Evolutionary conservation across 2,113 vertebrate species (phyloP).

Genomic region (Pelecanoides urinatrix): DNA sequence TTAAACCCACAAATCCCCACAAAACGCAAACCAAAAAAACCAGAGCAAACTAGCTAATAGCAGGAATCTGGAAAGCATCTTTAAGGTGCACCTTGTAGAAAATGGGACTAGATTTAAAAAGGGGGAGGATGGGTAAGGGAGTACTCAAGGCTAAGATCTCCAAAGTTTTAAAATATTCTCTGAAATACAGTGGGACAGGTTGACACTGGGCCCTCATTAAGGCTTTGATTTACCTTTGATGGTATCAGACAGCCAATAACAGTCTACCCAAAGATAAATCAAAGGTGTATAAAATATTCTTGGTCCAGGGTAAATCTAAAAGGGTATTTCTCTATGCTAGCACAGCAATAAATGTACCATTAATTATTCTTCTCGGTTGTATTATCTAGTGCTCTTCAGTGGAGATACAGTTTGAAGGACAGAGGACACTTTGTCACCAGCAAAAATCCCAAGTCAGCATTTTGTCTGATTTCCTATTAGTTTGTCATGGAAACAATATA

Average conservation of each 20-base stretch:
- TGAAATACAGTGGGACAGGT: background rate
- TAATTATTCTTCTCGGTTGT: background rate
- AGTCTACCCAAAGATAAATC: constrained; percentile 9
- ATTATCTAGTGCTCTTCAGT: background rate
- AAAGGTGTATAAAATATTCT: background rate
- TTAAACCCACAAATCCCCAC: background rate
- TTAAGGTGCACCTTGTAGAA: background rate
- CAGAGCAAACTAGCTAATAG: background rate
- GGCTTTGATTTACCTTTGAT: constrained; percentile 11
- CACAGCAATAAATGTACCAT: background rate
- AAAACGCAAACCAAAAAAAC: background rate
- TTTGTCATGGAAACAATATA: background rate
- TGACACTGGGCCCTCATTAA: background rate
- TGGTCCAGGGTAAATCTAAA: background rate
- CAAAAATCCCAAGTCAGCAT: background rate
- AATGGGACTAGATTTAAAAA: background rate
- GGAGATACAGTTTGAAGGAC: constrained; percentile 25
- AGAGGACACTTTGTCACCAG: background rate
- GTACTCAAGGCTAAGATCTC: background rate
- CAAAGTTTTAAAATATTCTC: background rate
- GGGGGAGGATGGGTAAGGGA: background rate
- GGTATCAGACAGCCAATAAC: background rate
- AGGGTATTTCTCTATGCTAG: background rate
- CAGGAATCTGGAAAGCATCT: background rate
- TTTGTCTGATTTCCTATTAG: background rate